Percentiles rank a stretch among this genome's conserved stretches.
phyloP scores from a whole-genome alignment of 2,888 invertebrate genomes.

The Plebejus argus region DNA sequence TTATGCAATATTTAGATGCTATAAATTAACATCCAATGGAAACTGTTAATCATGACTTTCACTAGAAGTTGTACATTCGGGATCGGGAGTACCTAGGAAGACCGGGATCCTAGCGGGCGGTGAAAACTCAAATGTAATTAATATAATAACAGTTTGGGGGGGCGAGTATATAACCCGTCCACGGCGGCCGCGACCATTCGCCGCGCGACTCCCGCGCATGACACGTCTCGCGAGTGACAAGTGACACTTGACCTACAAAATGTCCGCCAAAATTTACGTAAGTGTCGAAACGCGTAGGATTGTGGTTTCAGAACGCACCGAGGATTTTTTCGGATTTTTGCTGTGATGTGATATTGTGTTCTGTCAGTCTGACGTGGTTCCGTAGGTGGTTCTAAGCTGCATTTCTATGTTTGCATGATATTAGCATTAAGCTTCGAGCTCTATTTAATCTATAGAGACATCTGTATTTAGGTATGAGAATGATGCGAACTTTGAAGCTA shows the following conservation, averaged over 20 bases:
- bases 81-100: slow-evolving; percentile 64
- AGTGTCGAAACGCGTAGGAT: slow-evolving; percentile 72
- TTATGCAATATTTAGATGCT: neutral
- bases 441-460: neutral
- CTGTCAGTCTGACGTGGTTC: slow-evolving; percentile 41
- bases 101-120: slow-evolving; percentile 60
- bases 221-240: slow-evolving; percentile 70
- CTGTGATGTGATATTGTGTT: slow-evolving; percentile 43
- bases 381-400: slow-evolving; percentile 69
- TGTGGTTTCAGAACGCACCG: slow-evolving; percentile 72
- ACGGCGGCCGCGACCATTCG: slow-evolving; percentile 63
- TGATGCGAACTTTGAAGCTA: neutral
- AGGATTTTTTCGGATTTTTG: slow-evolving; percentile 50
- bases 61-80: slow-evolving; percentile 34
- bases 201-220: slow-evolving; percentile 72
- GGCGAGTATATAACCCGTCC: slow-evolving; percentile 69
- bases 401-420: slow-evolving; percentile 64
- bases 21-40: neutral
- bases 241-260: slow-evolving; percentile 63
- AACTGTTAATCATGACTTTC: slow-evolving; percentile 18
- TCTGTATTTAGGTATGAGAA: neutral
- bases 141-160: slow-evolving; percentile 73
- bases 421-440: slow-evolving; percentile 36
- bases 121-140: slow-evolving; percentile 76
- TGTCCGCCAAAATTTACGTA: slow-evolving; percentile 79